Evolutionary conservation across 2,888 invertebrate genomes (phyloP), one percentile per base, ranked within the genome.

Genomic region (Himalopsyche anomala): DNA sequence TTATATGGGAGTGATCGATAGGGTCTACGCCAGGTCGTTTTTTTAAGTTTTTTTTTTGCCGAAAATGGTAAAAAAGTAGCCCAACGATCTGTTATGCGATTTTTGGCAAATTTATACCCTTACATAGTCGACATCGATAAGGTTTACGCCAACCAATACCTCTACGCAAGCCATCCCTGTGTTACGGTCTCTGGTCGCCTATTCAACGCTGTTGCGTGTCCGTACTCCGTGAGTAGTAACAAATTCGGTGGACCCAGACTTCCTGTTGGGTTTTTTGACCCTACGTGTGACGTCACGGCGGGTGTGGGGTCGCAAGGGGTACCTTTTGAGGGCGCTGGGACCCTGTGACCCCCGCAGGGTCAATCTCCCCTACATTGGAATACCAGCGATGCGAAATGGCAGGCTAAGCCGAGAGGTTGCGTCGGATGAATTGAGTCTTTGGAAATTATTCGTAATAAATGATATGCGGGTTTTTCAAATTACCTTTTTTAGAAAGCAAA

Each of bases 211-310:
- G 74, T 74, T 38, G 74, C 74, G 74, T 74, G 74, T 36, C 51
- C 74, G 38, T 15, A 11, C 74, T 36, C 12, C 36, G 74, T 38
- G 74, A 74, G 28, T 74, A 12, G 74, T 36, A 36, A 74, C 74
- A 74, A 74, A 74, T 74, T 74, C 74, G 74, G 74, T 19, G 74
- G 74, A 74, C 74, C 74, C 74, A 74, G 74, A 74, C 74, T 74
- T 74, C 74, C 74, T 74, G 74, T 74, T 74, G 74, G 74, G 74
- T 74, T 74, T 74, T 74, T 74, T 74, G 74, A 74, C 74, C 74
- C 74, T 74, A 11, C 2, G 36, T 74, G 74, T 74, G 74, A 74
- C 74, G 74, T 74, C 74, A 74, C 74, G 36, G 51, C 38, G 74
- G 74, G 74, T 28, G 74, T 74, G 74, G 36, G 74, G 28, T 74